Evolutionary conservation across 30 jellyfish, hydroid and myxozoan species (phyloP), one percentile per base, ranked within the genome.

Genomic region (Turritopsis dohrnii): DNA sequence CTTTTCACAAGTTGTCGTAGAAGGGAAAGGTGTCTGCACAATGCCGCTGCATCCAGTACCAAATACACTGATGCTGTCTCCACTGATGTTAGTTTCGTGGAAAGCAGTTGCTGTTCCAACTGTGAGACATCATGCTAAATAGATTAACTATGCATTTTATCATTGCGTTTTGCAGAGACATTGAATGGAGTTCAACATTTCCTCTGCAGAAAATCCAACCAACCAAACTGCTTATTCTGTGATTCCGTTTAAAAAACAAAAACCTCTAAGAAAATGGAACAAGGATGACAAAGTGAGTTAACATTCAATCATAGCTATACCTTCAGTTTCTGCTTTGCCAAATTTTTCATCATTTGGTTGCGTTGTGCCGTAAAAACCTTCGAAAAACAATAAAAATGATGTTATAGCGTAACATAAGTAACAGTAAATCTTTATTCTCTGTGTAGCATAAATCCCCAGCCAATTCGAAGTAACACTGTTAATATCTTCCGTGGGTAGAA

Each of bases 1-100:
- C 99, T 94, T 76, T 88, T 94, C 8, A 86, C 86, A 29, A 94
- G 72, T 13, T 96, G 84, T 52, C 99, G 87, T 16, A 94, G 71
- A 23, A 94, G 81, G n/a, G 99, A 94, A 24, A 94, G 72, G 83
- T 94, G 99, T 23, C 96, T 94, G 75, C 96, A 94, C 25, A 94
- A 85, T 16, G 95, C 99, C 27, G 85, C 95, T 3, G 96, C 81
- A 71, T 94, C 99, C 1, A 89, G 72, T 13, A 94, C 89, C 85
- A 94, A 52, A 79, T 88, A 94, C 1, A 93, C 87, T 25, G 97
- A 88, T 84, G 76, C 90, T 29, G 60, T 54, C 53, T 69, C 79
- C 3, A 60, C n/a, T 52, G 87, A 76, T 28, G 52, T 29, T 18
- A 29, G 83, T 22, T 71, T 79, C 0, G 90, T 79, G 30, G 89